phyloP scores from a whole-genome alignment of 37 sponge, comb jelly and placozoan species.

The Bolinopsis microptera region DNA sequence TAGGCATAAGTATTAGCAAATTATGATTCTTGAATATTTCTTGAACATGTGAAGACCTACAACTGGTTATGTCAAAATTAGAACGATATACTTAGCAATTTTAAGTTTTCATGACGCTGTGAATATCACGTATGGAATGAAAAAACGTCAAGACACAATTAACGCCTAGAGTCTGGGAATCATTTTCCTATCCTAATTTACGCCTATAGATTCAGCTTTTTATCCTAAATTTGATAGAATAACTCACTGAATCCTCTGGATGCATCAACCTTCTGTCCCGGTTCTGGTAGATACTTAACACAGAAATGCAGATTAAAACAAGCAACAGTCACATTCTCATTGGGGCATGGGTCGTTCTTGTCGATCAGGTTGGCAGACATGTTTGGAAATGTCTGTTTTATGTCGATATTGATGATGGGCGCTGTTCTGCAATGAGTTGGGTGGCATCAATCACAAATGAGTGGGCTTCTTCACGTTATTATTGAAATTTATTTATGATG shows the following conservation, averaged over 20 bases:
- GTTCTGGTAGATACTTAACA: background rate
- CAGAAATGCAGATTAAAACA: conserved; percentile 8
- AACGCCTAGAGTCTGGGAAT: too few species aligned
- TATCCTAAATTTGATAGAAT: too few species aligned
- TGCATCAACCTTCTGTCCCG: background rate
- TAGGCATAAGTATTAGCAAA: too few species aligned
- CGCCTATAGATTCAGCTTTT: too few species aligned
- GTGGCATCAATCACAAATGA: background rate
- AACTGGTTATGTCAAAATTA: background rate
- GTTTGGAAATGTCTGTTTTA: background rate
- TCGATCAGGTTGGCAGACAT: background rate
- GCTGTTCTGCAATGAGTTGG: background rate
- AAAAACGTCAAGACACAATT: too few species aligned
- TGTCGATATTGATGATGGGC: conserved; percentile 25
- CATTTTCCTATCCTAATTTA: too few species aligned
- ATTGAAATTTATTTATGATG: background rate
- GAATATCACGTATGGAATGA: background rate
- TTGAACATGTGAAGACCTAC: background rate
- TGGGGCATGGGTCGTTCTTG: background rate
- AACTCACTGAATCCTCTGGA: background rate
- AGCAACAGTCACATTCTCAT: background rate
- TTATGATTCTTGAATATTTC: too few species aligned
- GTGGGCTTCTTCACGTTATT: background rate
- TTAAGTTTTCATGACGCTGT: background rate
- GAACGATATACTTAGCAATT: background rate